Evolutionary conservation across 2,888 invertebrate genomes (phyloP).

Genomic region (Stomorhina lunata): DNA sequence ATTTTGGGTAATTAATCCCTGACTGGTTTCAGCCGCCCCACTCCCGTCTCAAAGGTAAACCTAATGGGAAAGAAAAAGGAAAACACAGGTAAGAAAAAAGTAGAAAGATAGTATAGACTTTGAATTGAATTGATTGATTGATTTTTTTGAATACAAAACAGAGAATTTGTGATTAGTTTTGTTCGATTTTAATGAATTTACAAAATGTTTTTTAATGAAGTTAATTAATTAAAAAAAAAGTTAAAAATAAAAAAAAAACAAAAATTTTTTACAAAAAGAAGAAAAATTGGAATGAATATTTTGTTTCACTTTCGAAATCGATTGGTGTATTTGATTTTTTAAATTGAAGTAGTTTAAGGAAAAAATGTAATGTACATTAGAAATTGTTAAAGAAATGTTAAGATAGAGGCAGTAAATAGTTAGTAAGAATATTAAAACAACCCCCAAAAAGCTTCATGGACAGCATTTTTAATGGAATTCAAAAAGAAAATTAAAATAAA

Average conservation of each 20-base stretch:
- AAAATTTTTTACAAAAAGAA: neutral
- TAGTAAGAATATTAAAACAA: constrained; percentile 23
- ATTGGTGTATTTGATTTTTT: constrained; percentile 74
- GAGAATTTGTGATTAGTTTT: neutral
- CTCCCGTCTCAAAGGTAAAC: constrained; percentile 81
- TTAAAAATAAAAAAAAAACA: constrained; percentile 3
- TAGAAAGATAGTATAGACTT: constrained; percentile 67
- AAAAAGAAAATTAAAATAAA: neutral
- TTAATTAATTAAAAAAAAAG: constrained; percentile 22
- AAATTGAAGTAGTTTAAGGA: constrained; percentile 4
- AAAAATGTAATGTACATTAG: constrained; percentile 35
- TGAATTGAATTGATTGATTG: constrained; percentile 28
- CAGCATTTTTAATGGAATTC: constrained; percentile 20
- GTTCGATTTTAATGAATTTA: constrained; percentile 21
- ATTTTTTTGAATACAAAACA: constrained; percentile 1
- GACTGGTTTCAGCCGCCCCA: constrained; percentile 81
- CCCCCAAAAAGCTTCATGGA: constrained; percentile 51
- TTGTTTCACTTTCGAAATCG: constrained; percentile 66
- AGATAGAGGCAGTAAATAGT: constrained; percentile 34
- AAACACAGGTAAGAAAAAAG: constrained; percentile 69
- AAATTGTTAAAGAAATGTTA: neutral
- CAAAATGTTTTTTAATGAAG: constrained; percentile 39
- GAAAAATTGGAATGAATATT: constrained; percentile 4
- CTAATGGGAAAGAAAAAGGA: constrained; percentile 78
- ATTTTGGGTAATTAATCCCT: constrained; percentile 81